Percentiles rank a stretch among this genome's conserved stretches.
These are phyloP conservation scores for Copsychus sechellarum DNA, from an alignment of 2,113 vertebrate species.

Conservation along the genomic window DNA sequence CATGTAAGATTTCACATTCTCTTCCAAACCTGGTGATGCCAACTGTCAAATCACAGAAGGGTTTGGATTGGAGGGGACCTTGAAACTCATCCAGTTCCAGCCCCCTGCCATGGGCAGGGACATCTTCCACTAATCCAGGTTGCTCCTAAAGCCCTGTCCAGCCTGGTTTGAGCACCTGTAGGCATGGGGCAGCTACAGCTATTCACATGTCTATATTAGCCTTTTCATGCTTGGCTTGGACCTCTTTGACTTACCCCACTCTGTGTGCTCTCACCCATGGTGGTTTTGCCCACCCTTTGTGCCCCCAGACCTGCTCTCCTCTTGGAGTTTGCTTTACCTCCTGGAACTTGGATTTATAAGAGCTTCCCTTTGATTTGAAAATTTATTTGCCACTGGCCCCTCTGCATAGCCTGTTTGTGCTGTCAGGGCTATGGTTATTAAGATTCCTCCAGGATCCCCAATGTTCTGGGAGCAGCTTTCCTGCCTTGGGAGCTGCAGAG, in stretches of 20 bases:
- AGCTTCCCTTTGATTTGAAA: neutral
- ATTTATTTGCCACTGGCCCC: neutral
- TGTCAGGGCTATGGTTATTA: neutral
- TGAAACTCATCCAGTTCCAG: neutral
- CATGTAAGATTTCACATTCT: neutral
- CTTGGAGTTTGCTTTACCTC: neutral
- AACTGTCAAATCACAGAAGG: neutral
- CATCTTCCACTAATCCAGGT: neutral
- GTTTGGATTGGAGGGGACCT: neutral
- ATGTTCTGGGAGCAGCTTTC: neutral
- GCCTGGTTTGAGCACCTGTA: neutral
- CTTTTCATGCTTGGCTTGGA: neutral
- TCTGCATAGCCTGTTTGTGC: accelerated
- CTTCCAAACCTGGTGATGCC: neutral
- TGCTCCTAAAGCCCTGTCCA: neutral
- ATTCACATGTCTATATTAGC: neutral
- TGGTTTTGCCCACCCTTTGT: neutral
- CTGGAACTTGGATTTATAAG: neutral
- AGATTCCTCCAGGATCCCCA: neutral
- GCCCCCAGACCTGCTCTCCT: neutral
- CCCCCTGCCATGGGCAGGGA: neutral
- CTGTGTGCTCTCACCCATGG: accelerated
- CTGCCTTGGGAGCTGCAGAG: neutral
- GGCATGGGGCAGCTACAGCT: neutral
- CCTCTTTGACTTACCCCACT: neutral